These are phyloP conservation scores for Orius laevigatus DNA, from an alignment of 1,140 invertebrate species.

Conservation along the genomic window DNA sequence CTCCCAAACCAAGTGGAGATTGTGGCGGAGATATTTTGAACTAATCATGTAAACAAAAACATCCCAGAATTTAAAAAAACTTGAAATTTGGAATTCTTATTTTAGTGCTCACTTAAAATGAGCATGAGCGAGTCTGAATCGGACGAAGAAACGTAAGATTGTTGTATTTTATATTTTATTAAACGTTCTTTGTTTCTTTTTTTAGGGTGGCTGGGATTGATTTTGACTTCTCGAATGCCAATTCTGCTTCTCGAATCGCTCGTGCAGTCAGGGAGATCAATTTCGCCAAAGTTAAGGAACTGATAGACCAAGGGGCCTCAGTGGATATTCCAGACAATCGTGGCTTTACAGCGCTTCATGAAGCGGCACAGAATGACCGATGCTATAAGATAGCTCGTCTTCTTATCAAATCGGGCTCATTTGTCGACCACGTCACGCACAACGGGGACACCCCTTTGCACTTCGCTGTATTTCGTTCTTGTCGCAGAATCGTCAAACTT, in stretches of 20 bases:
- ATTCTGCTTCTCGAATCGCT: slow-evolving; percentile 3
- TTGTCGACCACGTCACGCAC: slow-evolving; percentile 7
- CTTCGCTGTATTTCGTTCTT: background rate
- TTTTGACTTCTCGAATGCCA: slow-evolving; percentile 12
- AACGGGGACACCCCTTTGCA: slow-evolving; percentile 10
- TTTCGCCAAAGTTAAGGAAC: slow-evolving; percentile 1
- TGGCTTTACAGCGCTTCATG: slow-evolving; percentile 11
- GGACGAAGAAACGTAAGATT: too few relatives aligned
- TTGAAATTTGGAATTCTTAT: too few relatives aligned
- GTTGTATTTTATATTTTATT: too few relatives aligned
- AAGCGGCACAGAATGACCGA: slow-evolving; percentile 6
- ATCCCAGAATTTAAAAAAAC: too few relatives aligned
- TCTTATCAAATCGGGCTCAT: slow-evolving; percentile 3
- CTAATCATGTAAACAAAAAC: background rate
- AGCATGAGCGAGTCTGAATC: too few relatives aligned
- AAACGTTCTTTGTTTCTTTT: background rate
- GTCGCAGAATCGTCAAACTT: slow-evolving; percentile 2
- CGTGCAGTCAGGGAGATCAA: slow-evolving; percentile 4
- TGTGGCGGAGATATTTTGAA: background rate
- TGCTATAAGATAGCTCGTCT: background rate
- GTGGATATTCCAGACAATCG: slow-evolving; percentile 11
- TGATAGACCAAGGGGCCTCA: background rate
- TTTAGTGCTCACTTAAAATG: too few relatives aligned
- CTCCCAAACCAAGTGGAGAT: too few relatives aligned
- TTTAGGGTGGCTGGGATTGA: slow-evolving; percentile 2